Evolutionary conservation across 2,888 invertebrate species (phyloP).

Genomic region (Chaetogeoica ovagalla): DNA sequence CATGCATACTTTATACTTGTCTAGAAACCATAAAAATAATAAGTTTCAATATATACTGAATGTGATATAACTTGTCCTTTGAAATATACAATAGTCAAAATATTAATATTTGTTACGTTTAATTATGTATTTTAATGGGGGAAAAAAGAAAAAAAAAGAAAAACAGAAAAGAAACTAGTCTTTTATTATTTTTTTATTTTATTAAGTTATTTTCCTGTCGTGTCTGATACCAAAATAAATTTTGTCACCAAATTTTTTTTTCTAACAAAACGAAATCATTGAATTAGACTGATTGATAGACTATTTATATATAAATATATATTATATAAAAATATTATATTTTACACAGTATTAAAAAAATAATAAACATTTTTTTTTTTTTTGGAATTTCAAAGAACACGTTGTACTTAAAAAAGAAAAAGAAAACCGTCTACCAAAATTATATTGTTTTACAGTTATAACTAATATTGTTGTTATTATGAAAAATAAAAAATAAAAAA

Average conservation of each 20-base stretch:
- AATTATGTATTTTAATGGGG: conserved; percentile 37
- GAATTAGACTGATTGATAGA: conserved; percentile 53
- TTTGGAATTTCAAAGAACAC: conserved; percentile 22
- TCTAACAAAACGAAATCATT: conserved; percentile 43
- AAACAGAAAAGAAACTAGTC: conserved; percentile 50
- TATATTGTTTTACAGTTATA: conserved; percentile 1
- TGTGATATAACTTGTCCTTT: conserved; percentile 50
- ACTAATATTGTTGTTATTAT: not conserved
- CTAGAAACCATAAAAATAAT: conserved; percentile 47
- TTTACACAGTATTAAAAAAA: conserved; percentile 48
- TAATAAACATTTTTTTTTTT: not conserved
- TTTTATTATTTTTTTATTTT: conserved; percentile 47
- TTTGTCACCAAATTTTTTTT: conserved; percentile 47
- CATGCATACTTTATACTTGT: conserved; percentile 20
- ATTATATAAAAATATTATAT: conserved; percentile 8
- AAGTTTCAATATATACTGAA: conserved; percentile 32
- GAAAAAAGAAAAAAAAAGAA: conserved; percentile 14
- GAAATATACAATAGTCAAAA: conserved; percentile 49
- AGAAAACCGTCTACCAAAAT: conserved; percentile 30
- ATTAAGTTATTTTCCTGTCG: conserved; percentile 47
- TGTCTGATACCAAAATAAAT: conserved; percentile 45
- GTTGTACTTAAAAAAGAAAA: conserved; percentile 45
- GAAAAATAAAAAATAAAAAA: conserved; percentile 2
- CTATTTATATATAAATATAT: not conserved
- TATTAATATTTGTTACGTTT: conserved; percentile 46